phyloP scores from a whole-genome alignment of 2,888 invertebrate genomes.

The Pomacea canaliculata region DNA sequence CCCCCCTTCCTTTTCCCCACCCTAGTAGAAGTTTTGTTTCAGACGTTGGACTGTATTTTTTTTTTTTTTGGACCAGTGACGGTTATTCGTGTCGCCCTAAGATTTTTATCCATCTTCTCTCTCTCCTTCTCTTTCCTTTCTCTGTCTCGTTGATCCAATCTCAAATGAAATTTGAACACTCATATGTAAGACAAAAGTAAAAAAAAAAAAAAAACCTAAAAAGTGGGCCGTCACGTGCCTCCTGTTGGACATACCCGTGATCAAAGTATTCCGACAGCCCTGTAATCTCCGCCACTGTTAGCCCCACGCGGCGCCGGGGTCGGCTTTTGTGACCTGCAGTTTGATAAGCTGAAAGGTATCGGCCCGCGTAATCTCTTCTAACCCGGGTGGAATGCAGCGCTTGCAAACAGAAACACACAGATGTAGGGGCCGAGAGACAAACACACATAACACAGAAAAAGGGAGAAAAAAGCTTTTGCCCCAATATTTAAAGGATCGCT shows the following conservation, averaged over 20 bases:
- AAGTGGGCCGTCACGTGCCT: background rate
- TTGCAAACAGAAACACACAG: background rate
- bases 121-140: background rate
- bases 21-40: too few species aligned
- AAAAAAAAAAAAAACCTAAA: background rate
- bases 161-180: background rate
- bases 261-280: background rate
- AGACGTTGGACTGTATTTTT: background rate
- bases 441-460: background rate
- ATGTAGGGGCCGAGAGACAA: background rate
- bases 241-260: background rate
- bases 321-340: background rate
- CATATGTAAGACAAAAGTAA: background rate
- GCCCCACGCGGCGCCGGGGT: background rate
- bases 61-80: background rate
- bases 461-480: background rate
- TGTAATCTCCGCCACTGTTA: background rate
- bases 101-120: background rate
- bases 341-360: background rate
- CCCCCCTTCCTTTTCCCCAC: too few species aligned
- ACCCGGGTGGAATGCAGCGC: background rate
- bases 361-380: background rate
- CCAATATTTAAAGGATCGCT: background rate
- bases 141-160: background rate
- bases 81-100: too few species aligned